Conservation (phyloP, 2,888 invertebrate species). For the Eristalis intricaria region DNA sequence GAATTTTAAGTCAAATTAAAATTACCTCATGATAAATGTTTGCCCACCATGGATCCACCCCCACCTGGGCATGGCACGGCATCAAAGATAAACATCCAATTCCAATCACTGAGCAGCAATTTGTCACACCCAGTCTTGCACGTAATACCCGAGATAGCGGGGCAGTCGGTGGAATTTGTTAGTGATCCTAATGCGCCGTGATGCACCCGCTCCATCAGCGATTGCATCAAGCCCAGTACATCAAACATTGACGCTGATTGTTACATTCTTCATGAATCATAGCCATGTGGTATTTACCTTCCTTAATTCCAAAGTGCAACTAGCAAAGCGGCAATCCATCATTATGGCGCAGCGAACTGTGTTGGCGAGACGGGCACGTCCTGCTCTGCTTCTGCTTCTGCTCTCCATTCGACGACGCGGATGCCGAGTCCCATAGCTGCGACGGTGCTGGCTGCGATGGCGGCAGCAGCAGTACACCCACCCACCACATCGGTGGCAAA, state of each 20-base stretch:
- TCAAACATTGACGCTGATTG: constrained; percentile 72
- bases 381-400: neutral
- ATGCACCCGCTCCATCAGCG: constrained; percentile 44
- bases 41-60: constrained; percentile 25
- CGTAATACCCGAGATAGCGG: constrained; percentile 24
- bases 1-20: constrained; percentile 49
- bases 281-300: constrained; percentile 66
- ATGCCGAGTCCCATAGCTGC: neutral
- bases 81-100: constrained; percentile 48
- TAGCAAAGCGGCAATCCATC: constrained; percentile 66
- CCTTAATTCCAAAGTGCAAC: constrained; percentile 62
- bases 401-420: neutral
- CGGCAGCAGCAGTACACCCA: neutral
- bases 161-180: constrained; percentile 38
- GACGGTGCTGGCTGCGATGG: neutral
- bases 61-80: constrained; percentile 12
- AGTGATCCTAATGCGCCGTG: constrained; percentile 51
- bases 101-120: constrained; percentile 51
- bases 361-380: constrained; percentile 27
- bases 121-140: constrained; percentile 63
- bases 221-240: constrained; percentile 67
- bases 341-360: constrained; percentile 45
- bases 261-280: constrained; percentile 69
- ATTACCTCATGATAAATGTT: constrained; percentile 55
- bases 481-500: neutral